These are phyloP conservation scores for Drosophila fulvimacula DNA, from an alignment of 2,888 invertebrate species.

Conservation along the genomic window DNA sequence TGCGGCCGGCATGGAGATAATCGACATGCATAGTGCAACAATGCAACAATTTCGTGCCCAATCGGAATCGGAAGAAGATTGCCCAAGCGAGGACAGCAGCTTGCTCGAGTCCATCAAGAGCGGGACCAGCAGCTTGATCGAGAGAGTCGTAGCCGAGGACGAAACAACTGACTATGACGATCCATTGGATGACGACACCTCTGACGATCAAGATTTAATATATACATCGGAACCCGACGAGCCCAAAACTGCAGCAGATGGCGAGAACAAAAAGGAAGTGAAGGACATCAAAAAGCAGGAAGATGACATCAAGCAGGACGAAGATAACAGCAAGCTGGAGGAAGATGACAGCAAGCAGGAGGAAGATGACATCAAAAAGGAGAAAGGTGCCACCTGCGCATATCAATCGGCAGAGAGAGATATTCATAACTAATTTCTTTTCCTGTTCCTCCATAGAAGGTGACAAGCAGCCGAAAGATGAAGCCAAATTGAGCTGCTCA, in stretches of 20 bases:
- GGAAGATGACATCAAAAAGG: background rate
- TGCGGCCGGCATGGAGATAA: conserved; percentile 46
- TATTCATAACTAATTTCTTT: background rate
- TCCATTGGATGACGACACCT: too few relatives aligned
- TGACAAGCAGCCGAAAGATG: background rate
- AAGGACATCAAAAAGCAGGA: background rate
- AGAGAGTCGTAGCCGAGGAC: too few relatives aligned
- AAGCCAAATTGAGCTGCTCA: background rate
- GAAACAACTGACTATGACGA: too few relatives aligned
- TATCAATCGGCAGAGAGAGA: background rate
- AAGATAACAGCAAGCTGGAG: too few relatives aligned
- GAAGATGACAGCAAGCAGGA: too few relatives aligned
- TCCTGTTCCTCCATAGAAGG: background rate
- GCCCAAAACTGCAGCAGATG: background rate
- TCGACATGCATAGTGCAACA: conserved; percentile 40
- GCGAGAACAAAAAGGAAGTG: background rate
- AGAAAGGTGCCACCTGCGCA: background rate
- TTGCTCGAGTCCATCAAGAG: too few relatives aligned
- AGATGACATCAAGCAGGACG: background rate
- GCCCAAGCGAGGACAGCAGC: background rate
- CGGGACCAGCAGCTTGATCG: too few relatives aligned
- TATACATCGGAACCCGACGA: background rate
- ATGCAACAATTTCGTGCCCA: too few relatives aligned
- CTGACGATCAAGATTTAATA: too few relatives aligned
- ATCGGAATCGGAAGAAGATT: fast-evolving